Evolutionary conservation across 2,113 vertebrate genomes (phyloP), one percentile per base, ranked within the genome.

Genomic region (Ammodytes dubius): DNA sequence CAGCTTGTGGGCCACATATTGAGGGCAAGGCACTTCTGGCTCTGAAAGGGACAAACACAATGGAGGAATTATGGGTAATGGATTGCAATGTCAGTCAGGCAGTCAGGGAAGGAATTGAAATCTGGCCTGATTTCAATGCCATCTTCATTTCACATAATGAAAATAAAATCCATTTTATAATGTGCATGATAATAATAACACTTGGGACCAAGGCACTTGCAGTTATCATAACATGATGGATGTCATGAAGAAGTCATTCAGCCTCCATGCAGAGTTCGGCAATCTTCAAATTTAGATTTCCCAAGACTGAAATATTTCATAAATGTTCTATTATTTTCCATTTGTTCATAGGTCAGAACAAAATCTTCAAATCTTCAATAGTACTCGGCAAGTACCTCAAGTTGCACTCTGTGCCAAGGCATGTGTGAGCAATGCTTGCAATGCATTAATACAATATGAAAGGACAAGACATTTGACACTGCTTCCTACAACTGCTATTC

Each of bases 21-120:
- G 61, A 76, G 69, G 70, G 64, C 56, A 85, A 85, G 42, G 7
- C 45, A 75, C 60, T 59, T 59, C 10, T 42, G 53, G 40, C 19
- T 83, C 15, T 87, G 13, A 84, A 81, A 72, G 69, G 61, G 45
- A 76, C 37, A 50, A 68, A 87, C 19, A 85, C 79, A 86, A 68
- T 77, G 42, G 60, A 78, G 66, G 71, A 69, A 70, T 83, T 80
- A 78, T 78, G 60, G 70, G 49, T 72, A 87, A 87, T 53, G 27
- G 74, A 64, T 68, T 37, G 8, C 14, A 37, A 43, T 58, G 66
- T 61, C 13, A 75, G 46, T 27, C 15, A 43, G 69, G 67, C 61
- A 53, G 65, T 78, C 52, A 59, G 49, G 17, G 59, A 39, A 47
- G 47, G 15, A 81, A 54, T 56, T 65, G 13, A 70, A 79, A 82